Base-by-base conservation (phyloP, 2,888 invertebrate species). In the Trichogramma evanescens region DNA sequence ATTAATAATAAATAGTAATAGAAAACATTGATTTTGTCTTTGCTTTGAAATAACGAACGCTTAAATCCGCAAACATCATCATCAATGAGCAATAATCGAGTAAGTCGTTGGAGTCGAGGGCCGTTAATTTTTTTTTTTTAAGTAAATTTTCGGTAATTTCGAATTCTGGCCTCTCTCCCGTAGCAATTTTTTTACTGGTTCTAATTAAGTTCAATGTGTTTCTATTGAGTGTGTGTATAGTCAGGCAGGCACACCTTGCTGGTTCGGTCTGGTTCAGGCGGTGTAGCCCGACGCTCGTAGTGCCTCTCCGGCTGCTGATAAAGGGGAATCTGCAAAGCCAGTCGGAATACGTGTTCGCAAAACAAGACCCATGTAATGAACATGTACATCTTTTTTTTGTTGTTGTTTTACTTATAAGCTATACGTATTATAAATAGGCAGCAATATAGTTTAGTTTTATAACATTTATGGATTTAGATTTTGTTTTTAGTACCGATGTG, bases 261-360 rank as follows among this genome's bases (percentile, higher is more conserved):
- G 74, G 75, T 77, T 77, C 77, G 75, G 76, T 77, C 77, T 75
- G 77, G 77, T 76, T 77, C 74, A 75, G 77, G 76, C 74, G 76
- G 77, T 72, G 77, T 76, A 70, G 77, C 76, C 75, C 77, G 75
- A 70, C 77, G 76, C 77, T 77, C 77, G 77, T 77, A 77, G 77
- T 77, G 81, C 74, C 81, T 81, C 79, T 81, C 80, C 77, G 82
- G 82, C 80, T 82, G 82, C 81, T 82, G 83, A 80, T 82, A 83
- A 81, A 83, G 81, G 79, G 83, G 83, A 78, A 83, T 83, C 83
- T 83, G 82, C 78, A 77, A 77, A 77, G 73, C 77, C 77, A 76
- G 73, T 76, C 72, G 74, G 71, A 75, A 76, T 61, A 55, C 71
- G 75, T 75, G 76, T 76, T 75, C 76, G 75, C 75, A 76, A 73